A percentile compares a stretch with the other conserved stretches of the same genome.
Conservation (phyloP, 2,797 vertebrate species). For the Gymnothorax reevesii region DNA sequence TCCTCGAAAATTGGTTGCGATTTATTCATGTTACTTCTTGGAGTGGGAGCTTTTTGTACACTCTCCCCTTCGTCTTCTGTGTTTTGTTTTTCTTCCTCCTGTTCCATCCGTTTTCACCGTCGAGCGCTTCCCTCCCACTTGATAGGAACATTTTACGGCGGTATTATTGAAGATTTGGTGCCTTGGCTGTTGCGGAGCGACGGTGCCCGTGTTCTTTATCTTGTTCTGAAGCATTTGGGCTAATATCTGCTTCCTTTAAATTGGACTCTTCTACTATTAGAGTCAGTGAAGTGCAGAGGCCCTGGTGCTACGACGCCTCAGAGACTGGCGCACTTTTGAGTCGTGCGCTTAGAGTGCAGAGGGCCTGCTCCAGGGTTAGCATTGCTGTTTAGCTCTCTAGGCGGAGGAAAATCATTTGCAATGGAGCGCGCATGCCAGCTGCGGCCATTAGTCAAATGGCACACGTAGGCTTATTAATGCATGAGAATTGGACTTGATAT, state of each 20-base stretch:
- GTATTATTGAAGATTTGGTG: background rate
- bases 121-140: background rate
- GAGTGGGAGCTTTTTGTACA: background rate
- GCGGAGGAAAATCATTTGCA: slow-evolving; percentile 56
- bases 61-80: background rate
- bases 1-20: background rate
- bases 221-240: slow-evolving; percentile 7
- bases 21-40: slow-evolving; percentile 14
- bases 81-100: slow-evolving; percentile 17
- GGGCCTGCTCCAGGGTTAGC: background rate
- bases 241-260: background rate
- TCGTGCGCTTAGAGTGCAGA: background rate
- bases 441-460: slow-evolving; percentile 64
- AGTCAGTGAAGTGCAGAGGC: background rate
- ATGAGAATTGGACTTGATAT: slow-evolving; percentile 9
- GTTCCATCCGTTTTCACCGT: background rate
- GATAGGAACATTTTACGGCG: background rate
- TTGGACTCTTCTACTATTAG: background rate
- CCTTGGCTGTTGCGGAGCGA: slow-evolving; percentile 22
- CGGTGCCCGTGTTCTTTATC: background rate
- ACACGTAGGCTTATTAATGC: slow-evolving; percentile 9
- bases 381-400: background rate
- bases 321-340: background rate
- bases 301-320: background rate
- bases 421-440: slow-evolving; percentile 45